Evolutionary conservation across 1,140 invertebrate species (phyloP).

Genomic region (Procambarus virginalis): DNA sequence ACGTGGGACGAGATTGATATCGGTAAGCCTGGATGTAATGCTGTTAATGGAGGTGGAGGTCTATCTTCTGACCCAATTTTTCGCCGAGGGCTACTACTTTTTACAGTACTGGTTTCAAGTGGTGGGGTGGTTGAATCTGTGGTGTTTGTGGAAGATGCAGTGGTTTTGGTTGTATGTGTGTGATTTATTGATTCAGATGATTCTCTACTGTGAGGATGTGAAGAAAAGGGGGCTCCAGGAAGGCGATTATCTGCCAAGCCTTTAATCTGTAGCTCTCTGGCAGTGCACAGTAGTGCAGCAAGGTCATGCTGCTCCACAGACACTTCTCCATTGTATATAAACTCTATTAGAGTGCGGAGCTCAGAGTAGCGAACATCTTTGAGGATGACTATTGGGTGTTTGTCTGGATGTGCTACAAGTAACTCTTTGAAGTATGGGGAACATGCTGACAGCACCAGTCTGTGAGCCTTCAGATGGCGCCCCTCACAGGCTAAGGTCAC

Average conservation of each 20-base stretch:
- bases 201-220: conserved; percentile 28
- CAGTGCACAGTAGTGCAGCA: conserved; percentile 87
- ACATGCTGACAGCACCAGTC: conserved; percentile 94
- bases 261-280: conserved; percentile 86
- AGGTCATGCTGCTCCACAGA: conserved; percentile 94
- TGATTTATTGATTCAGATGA: conserved; percentile 6
- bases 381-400: conserved; percentile 92
- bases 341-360: conserved; percentile 90
- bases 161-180: conserved; percentile 31
- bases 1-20: conserved; percentile 35
- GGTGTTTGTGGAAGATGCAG: conserved; percentile 36
- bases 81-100: conserved; percentile 39
- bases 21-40: conserved; percentile 44
- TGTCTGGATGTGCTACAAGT: conserved; percentile 93
- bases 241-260: conserved; percentile 87
- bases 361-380: conserved; percentile 91
- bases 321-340: conserved; percentile 95
- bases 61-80: conserved; percentile 50
- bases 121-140: conserved; percentile 29
- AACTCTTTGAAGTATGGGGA: conserved; percentile 93
- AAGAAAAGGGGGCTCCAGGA: conserved; percentile 40
- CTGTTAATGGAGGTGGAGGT: conserved; percentile 48
- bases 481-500: conserved; percentile 94
- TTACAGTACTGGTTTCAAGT: conserved; percentile 25
- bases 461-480: conserved; percentile 91